These are phyloP conservation scores for Myripristis murdjan DNA, from an alignment of 2,797 vertebrate genomes.

Conservation along the genomic window DNA sequence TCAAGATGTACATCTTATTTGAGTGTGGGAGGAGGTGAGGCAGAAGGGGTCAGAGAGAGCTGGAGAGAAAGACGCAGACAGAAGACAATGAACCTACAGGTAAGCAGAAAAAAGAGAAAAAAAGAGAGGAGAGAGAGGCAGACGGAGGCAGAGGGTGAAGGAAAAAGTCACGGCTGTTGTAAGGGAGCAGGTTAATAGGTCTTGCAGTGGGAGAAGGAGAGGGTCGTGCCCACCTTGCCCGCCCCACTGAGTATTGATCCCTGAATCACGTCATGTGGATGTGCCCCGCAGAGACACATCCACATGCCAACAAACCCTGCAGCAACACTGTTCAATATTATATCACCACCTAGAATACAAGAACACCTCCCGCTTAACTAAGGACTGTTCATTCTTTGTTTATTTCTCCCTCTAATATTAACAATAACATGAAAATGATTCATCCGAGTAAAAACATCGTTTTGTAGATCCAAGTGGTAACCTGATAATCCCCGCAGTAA, in stretches of 20 bases:
- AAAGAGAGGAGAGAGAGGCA: conserved; percentile 25
- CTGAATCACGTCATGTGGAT: conserved; percentile 50
- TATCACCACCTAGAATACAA: not conserved
- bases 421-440: conserved; percentile 46
- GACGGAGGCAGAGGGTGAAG: conserved; percentile 17
- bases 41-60: not conserved
- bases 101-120: conserved; percentile 5
- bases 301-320: conserved; percentile 9
- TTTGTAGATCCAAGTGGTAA: conserved; percentile 27
- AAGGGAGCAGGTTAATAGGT: conserved; percentile 37
- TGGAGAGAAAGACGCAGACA: not conserved
- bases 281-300: conserved; percentile 17
- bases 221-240: conserved; percentile 43
- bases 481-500: conserved; percentile 53
- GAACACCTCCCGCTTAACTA: conserved; percentile 1
- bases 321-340: not conserved
- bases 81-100: not conserved
- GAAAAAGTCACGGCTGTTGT: conserved; percentile 37
- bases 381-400: conserved; percentile 32
- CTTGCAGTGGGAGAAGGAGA: conserved; percentile 25
- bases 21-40: not conserved
- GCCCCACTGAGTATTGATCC: conserved; percentile 58
- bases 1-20: too few species aligned
- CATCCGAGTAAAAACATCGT: conserved; percentile 29
- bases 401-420: conserved; percentile 16